Base-by-base conservation (phyloP, 2,113 vertebrate genomes). In the Ceyx margarethae region DNA sequence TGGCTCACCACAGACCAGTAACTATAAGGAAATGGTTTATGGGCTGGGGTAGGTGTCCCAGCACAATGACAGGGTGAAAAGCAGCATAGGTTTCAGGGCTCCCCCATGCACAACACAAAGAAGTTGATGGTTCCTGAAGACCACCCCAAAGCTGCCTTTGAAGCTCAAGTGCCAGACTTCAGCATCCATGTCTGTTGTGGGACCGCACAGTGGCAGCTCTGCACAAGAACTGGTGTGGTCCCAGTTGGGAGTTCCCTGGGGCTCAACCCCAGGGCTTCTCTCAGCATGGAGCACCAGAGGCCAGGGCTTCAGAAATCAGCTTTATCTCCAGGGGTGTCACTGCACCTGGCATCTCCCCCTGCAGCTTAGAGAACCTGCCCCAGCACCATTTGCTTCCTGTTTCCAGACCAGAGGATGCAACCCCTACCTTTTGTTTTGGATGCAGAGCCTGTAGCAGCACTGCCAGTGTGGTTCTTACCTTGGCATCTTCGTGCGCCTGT, bases 401-500 rank as follows among this genome's bases (percentile, higher is more conserved):
- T 87, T 77, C 58, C 58, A 81, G 54, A 69, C 10, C 25, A 60
- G 31, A 13, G 18, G 14, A 61, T 46, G 19, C 28, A 77, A 40
- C 10, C 48, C 28, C 26, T 43, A 51, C 2, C 1, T 16, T 57
- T 33, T 54, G 71, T 58, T 72, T 50, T 72, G 4, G 15, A 31
- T 7, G 9, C 25, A 77, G 33, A 89, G 7, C 10, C 53, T 28
- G 3, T 18, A 17, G 33, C 1, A 46, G 35, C 71, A 60, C 20
- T 71, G 37, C 23, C 46, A 15, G 3, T 9, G 9, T 0, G 0
- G 21, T 45, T 69, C 96, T 98, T 83, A 99, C 99, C 98, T 99
- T 98, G 73, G 99, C 98, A 94, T 99, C 99, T 66, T 97, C 98
- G 0, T 80, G 74, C 1, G 98, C 98, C 96, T 97, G 97, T 5